Conservation (phyloP, 2,113 vertebrate genomes). For the Gyps fulvus region DNA sequence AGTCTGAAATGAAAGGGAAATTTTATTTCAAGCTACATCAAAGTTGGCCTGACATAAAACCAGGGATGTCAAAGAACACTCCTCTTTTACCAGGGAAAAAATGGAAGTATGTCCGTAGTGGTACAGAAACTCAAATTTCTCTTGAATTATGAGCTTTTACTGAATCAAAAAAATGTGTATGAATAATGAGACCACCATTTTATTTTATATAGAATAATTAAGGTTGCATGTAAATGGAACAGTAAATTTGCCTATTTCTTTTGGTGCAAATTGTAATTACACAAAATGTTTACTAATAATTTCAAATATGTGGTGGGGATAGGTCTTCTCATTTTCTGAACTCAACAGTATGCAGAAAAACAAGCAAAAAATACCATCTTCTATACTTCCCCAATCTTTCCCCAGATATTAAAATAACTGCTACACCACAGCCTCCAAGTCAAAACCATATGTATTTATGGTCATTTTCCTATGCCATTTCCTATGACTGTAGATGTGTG, state of each 20-base stretch:
- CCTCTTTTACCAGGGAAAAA: background rate
- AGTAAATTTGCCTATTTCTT: background rate
- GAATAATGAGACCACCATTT: background rate
- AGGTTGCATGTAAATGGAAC: background rate
- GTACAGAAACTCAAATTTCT: background rate
- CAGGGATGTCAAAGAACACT: background rate
- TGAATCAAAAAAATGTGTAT: background rate
- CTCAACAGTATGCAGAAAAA: background rate
- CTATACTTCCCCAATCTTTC: background rate
- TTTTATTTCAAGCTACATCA: background rate
- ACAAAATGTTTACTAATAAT: background rate
- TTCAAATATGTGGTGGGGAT: background rate
- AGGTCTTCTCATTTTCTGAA: background rate
- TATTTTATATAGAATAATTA: background rate
- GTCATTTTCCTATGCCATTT: slow-evolving; percentile 32
- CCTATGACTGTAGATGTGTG: background rate
- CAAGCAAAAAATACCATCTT: background rate
- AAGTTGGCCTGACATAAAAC: background rate
- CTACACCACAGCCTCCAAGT: slow-evolving; percentile 14
- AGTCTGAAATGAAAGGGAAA: background rate
- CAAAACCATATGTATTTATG: slow-evolving; percentile 46
- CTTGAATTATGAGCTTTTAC: background rate
- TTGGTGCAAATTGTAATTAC: background rate
- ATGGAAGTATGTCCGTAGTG: background rate
- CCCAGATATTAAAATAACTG: slow-evolving; percentile 26